phyloP scores from a whole-genome alignment of 2,888 invertebrate species.

The Geophilus truncorum region DNA sequence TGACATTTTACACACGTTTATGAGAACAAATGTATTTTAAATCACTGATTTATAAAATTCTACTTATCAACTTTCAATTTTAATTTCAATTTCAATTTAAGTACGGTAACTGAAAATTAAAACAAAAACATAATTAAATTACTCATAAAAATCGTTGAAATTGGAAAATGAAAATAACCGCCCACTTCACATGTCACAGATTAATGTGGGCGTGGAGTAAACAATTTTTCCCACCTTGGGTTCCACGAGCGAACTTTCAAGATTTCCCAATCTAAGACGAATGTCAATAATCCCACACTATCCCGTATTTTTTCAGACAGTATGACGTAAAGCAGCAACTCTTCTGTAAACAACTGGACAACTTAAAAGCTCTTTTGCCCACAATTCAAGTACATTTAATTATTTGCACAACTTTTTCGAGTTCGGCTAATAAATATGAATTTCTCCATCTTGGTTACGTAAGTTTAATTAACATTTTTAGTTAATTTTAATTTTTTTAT shows the following conservation, averaged over 20 bases:
- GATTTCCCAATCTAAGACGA: too few relatives aligned
- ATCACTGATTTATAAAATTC: too few relatives aligned
- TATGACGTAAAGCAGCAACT: constrained; percentile 55
- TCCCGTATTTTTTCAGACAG: constrained; percentile 47
- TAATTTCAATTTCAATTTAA: too few relatives aligned
- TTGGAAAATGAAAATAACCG: too few relatives aligned
- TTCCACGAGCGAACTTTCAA: neutral
- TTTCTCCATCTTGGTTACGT: constrained; percentile 64
- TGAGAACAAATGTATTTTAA: too few relatives aligned
- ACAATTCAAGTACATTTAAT: constrained; percentile 65
- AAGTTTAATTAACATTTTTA: neutral
- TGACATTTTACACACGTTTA: too few relatives aligned
- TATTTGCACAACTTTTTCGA: constrained; percentile 64
- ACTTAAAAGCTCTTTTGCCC: constrained; percentile 60
- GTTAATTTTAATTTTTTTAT: neutral
- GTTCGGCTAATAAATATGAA: constrained; percentile 67
- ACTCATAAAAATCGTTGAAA: too few relatives aligned
- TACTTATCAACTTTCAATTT: too few relatives aligned
- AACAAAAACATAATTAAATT: too few relatives aligned
- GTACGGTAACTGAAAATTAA: too few relatives aligned
- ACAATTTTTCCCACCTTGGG: neutral
- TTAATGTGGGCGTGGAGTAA: neutral
- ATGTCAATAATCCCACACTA: neutral
- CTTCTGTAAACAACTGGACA: constrained; percentile 55
- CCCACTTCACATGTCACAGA: too few relatives aligned